These are phyloP conservation scores for Glyphotaelius pellucidus DNA, from an alignment of 2,888 invertebrate genomes.

Conservation along the genomic window DNA sequence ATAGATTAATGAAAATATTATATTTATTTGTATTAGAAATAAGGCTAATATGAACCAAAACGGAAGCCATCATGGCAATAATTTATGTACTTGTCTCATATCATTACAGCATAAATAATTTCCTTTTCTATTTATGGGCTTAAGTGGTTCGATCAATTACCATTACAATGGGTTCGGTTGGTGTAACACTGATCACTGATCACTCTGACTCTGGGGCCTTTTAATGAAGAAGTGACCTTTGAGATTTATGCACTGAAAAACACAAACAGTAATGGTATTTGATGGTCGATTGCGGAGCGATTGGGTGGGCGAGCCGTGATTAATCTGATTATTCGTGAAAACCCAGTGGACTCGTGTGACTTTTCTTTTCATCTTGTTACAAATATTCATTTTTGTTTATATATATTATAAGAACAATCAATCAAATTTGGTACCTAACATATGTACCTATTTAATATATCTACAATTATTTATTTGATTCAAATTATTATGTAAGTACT, in stretches of 20 bases:
- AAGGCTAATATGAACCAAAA: background rate
- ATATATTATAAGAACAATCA: too few relatives aligned
- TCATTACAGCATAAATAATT: background rate
- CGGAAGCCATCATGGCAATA: background rate
- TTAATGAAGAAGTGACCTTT: constrained; percentile 7
- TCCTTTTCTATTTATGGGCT: too few relatives aligned
- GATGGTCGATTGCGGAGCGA: constrained; percentile 33
- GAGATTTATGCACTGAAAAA: constrained; percentile 14
- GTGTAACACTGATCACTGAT: background rate
- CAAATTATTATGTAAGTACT: too few relatives aligned
- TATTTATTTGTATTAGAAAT: background rate
- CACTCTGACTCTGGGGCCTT: background rate
- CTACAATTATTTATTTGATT: too few relatives aligned
- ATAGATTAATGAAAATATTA: background rate
- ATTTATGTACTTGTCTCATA: background rate
- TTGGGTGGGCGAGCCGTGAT: constrained; percentile 13
- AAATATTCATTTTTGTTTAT: too few relatives aligned
- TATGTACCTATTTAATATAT: too few relatives aligned
- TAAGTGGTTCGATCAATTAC: background rate
- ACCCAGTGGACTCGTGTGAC: background rate
- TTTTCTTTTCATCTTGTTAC: background rate
- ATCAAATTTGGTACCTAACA: too few relatives aligned
- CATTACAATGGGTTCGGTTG: background rate
- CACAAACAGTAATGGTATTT: constrained; percentile 11
- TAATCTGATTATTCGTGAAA: background rate